A percentile compares a stretch with the other conserved stretches of the same genome.
Evolutionary conservation across 2,888 invertebrate species (phyloP).

Genomic region (Hydropsyche betteni): DNA sequence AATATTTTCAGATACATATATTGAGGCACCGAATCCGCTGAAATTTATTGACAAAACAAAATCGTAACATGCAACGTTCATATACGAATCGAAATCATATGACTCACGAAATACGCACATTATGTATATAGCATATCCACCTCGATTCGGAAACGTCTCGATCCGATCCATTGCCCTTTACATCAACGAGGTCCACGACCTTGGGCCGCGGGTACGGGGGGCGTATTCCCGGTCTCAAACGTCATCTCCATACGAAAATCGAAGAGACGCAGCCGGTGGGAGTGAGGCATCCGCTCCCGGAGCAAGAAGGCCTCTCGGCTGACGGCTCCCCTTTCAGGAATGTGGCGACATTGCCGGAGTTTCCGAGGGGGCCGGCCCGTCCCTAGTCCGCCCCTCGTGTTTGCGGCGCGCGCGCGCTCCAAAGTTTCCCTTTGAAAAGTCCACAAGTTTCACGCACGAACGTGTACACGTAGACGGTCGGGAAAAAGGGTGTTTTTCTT

Average conservation of each 20-base stretch:
- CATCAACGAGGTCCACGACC: not conserved
- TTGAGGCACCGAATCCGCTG: too few species aligned
- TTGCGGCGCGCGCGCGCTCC: conserved; percentile 27
- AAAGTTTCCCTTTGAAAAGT: conserved; percentile 31
- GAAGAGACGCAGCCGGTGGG: not conserved
- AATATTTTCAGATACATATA: too few species aligned
- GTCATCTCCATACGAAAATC: conserved; percentile 4
- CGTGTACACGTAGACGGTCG: not conserved
- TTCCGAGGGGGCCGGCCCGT: conserved; percentile 4
- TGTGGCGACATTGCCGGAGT: conserved; percentile 41
- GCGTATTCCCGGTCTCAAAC: not conserved
- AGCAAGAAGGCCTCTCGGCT: not conserved
- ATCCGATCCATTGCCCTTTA: too few species aligned
- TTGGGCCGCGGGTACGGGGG: not conserved
- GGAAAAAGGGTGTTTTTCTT: too few species aligned
- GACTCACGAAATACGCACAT: too few species aligned
- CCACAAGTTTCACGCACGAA: conserved; percentile 24
- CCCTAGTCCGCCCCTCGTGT: not conserved
- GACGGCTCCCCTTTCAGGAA: conserved; percentile 44
- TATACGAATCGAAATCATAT: too few species aligned
- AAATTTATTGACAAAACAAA: too few species aligned
- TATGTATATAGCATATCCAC: too few species aligned
- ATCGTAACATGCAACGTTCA: too few species aligned
- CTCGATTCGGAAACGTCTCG: too few species aligned
- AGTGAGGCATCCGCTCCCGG: not conserved